phyloP scores from a whole-genome alignment of 2,888 invertebrate genomes.

The Tenodera sinensis region DNA sequence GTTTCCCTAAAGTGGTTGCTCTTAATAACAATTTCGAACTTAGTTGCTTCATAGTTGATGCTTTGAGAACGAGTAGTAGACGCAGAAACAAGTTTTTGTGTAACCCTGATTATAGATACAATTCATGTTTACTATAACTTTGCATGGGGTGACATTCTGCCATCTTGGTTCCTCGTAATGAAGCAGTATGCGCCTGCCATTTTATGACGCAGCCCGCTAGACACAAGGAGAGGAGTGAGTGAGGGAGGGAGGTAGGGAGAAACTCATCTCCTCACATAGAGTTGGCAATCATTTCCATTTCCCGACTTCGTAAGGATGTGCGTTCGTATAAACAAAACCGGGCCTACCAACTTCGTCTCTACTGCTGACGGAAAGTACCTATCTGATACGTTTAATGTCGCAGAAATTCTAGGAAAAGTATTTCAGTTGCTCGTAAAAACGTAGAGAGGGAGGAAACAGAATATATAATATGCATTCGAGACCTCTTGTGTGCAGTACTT shows the following conservation, averaged over 20 bases:
- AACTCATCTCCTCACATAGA: not conserved
- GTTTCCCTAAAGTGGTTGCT: too few relatives aligned
- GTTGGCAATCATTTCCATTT: not conserved
- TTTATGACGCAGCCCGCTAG: constrained; percentile 6
- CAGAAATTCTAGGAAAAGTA: not conserved
- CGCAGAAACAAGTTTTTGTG: not conserved
- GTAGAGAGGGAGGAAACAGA: too few relatives aligned
- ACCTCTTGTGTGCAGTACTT: too few relatives aligned
- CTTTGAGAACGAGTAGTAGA: too few relatives aligned
- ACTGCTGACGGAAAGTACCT: not conserved
- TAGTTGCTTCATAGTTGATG: too few relatives aligned
- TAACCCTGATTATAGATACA: constrained; percentile 11
- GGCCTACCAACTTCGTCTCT: not conserved
- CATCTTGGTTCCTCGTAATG: not conserved
- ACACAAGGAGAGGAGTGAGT: not conserved
- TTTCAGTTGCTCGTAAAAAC: not conserved
- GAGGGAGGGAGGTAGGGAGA: not conserved
- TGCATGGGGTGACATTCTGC: constrained; percentile 13
- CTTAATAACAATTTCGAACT: too few relatives aligned
- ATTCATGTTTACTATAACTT: constrained; percentile 1
- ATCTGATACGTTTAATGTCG: not conserved
- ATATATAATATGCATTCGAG: too few relatives aligned
- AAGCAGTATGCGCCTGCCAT: not conserved
- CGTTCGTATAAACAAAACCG: not conserved
- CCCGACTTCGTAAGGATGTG: not conserved